Conservation (phyloP, 2,888 invertebrate genomes). For the Diaperis boleti region DNA sequence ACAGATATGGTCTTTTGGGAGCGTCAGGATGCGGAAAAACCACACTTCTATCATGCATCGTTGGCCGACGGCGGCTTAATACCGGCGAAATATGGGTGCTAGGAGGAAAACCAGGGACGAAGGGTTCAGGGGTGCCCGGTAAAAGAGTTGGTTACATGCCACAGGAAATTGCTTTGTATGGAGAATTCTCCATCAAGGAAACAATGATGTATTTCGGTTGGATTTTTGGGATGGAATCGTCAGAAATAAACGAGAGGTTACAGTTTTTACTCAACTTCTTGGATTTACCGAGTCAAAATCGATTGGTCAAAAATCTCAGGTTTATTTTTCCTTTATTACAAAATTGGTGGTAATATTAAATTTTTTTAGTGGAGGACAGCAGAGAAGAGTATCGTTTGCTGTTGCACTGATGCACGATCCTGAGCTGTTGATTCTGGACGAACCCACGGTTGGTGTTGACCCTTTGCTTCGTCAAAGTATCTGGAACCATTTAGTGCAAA, state of each 20-base stretch:
- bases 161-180: slow-evolving; percentile 90
- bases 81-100: slow-evolving; percentile 91
- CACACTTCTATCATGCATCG: slow-evolving; percentile 91
- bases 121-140: slow-evolving; percentile 92
- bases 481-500: slow-evolving; percentile 86
- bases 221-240: slow-evolving; percentile 92
- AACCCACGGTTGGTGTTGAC: slow-evolving; percentile 95
- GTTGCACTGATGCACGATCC: slow-evolving; percentile 91
- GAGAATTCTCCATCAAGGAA: slow-evolving; percentile 93
- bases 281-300: slow-evolving; percentile 87
- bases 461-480: slow-evolving; percentile 88
- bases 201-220: slow-evolving; percentile 97
- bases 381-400: slow-evolving; percentile 88
- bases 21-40: slow-evolving; percentile 98
- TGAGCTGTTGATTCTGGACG: slow-evolving; percentile 90
- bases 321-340: slow-evolving; percentile 49
- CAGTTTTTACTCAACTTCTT: slow-evolving; percentile 91
- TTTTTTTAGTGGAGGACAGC: slow-evolving; percentile 84
- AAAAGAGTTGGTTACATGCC: slow-evolving; percentile 98
- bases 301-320: slow-evolving; percentile 84
- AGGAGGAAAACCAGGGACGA: slow-evolving; percentile 90
- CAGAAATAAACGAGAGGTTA: slow-evolving; percentile 84
- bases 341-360: neutral
- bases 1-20: slow-evolving; percentile 92
- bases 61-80: slow-evolving; percentile 87